A percentile compares a stretch with the other conserved stretches of the same genome.
These are phyloP conservation scores for Clarias fuscus DNA, from an alignment of 2,797 vertebrate genomes.

Conservation along the genomic window DNA sequence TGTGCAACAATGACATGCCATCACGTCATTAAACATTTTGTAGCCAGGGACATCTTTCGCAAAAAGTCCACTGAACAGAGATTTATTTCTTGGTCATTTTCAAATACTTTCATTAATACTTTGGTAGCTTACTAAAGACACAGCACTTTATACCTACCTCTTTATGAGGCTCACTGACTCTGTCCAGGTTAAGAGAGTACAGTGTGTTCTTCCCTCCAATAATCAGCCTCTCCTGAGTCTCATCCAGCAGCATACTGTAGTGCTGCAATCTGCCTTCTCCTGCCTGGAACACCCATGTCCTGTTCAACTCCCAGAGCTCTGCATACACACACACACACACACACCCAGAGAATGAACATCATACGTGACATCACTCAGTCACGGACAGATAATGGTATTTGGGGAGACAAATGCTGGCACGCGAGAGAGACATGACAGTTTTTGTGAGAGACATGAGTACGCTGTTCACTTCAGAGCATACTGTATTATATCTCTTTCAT, in stretches of 20 bases:
- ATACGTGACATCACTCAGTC: not conserved
- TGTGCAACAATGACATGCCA: not conserved
- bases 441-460: constrained; percentile 4
- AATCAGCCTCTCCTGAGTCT: constrained; percentile 90
- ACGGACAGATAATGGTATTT: not conserved
- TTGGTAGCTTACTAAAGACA: not conserved
- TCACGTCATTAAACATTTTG: not conserved
- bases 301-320: constrained; percentile 95
- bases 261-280: constrained; percentile 83
- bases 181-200: constrained; percentile 92
- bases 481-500: constrained; percentile 5
- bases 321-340: constrained; percentile 51
- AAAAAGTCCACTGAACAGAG: not conserved
- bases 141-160: constrained; percentile 75
- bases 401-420: not conserved
- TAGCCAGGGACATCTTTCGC: not conserved
- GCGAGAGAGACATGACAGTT: not conserved
- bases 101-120: not conserved
- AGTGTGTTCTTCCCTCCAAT: constrained; percentile 89
- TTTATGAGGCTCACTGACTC: constrained; percentile 81
- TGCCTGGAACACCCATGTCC: constrained; percentile 88
- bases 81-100: not conserved
- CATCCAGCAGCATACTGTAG: constrained; percentile 88
- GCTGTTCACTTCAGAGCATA: not conserved
- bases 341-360: not conserved